These are phyloP conservation scores for Semotilus atromaculatus DNA, from an alignment of 2,797 vertebrate genomes.

Conservation along the genomic window DNA sequence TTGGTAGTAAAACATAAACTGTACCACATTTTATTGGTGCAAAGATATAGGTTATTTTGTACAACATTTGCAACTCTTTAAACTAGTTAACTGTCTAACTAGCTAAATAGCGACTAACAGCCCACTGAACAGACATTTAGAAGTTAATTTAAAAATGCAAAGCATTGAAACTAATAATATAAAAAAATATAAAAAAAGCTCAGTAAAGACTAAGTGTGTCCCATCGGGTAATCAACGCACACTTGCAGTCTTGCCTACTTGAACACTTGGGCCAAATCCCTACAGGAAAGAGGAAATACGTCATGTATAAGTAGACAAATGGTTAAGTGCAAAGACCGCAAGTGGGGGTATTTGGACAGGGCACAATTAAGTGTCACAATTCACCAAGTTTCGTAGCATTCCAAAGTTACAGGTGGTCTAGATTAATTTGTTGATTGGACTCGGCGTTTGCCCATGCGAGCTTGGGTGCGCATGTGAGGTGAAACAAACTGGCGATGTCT, in stretches of 20 bases:
- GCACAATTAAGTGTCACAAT: no score
- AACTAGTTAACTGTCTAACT: no score
- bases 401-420: conserved; percentile 29
- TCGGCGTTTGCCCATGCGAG: conserved; percentile 9
- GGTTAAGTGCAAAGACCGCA: no score
- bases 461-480: conserved; percentile 25
- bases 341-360: no score
- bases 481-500: conserved; percentile 68
- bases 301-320: no score
- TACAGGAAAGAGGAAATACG: no score
- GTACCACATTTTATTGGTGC: no score
- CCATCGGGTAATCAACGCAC: not conserved
- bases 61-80: not conserved
- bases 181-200: not conserved
- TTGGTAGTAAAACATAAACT: not conserved
- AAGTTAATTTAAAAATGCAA: not conserved
- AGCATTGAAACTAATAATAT: not conserved
- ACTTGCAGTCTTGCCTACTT: not conserved
- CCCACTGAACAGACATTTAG: not conserved
- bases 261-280: no score
- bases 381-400: no score
- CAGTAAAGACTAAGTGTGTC: not conserved
- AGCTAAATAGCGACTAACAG: no score
- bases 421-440: conserved; percentile 3
- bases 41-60: no score